phyloP scores from a whole-genome alignment of 1,140 invertebrate species.

The Parapsyche elsis region DNA sequence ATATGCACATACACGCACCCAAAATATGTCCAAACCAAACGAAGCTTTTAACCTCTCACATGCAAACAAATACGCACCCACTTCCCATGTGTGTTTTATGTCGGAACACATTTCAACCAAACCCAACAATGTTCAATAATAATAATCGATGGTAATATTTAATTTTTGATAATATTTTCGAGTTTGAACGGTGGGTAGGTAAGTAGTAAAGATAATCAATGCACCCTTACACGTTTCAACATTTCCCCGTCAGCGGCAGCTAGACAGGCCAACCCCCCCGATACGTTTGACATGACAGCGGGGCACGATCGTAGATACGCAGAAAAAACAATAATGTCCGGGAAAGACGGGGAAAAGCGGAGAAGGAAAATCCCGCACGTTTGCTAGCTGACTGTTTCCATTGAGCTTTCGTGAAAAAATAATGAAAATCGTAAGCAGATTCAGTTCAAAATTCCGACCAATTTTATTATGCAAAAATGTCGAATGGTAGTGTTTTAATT shows the following conservation, averaged over 20 bases:
- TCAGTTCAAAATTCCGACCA: neutral
- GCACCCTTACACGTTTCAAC: constrained; percentile 19
- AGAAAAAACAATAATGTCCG: constrained; percentile 51
- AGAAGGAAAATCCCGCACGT: constrained; percentile 28
- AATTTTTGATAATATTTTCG: neutral
- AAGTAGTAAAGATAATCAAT: constrained; percentile 21
- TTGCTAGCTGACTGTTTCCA: constrained; percentile 23
- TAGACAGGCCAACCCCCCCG: neutral
- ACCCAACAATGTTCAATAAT: too few relatives aligned
- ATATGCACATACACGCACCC: neutral
- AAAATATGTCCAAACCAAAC: constrained; percentile 1
- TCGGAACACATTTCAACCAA: too few relatives aligned
- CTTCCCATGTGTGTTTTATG: too few relatives aligned
- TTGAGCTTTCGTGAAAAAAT: constrained; percentile 6
- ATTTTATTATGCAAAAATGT: too few relatives aligned
- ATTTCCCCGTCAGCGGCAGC: constrained; percentile 9
- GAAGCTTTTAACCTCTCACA: too few relatives aligned
- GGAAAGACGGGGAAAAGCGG: constrained; percentile 47
- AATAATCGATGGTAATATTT: too few relatives aligned
- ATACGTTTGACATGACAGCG: constrained; percentile 49
- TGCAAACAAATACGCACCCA: too few relatives aligned
- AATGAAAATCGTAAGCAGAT: constrained; percentile 44
- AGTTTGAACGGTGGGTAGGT: neutral
- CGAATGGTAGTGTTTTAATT: too few relatives aligned
- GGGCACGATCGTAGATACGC: constrained; percentile 49